Base-by-base conservation (phyloP, 1,140 invertebrate species). In the Reticulitermes speratus region DNA sequence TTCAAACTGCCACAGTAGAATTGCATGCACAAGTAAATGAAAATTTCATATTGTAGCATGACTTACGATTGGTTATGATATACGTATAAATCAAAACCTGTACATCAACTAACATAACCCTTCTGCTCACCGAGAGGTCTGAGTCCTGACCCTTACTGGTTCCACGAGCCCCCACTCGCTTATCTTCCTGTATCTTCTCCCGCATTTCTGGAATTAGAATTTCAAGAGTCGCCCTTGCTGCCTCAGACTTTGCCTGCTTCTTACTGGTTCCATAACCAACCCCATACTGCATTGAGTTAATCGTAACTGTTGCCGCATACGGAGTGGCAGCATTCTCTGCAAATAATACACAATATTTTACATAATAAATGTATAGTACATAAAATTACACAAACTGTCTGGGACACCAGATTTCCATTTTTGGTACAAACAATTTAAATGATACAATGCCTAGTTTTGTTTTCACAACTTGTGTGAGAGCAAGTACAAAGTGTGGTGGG, bases 141-240 rank as follows among this genome's bases (percentile, higher is more conserved):
- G 94, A 92, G 86, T 95, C 93, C 82, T 88, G 89, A 45, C 89
- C 88, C 88, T 92, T 91, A 86, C 91, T 90, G 44, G 92, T 90
- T 87, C 92, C 92, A 0, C 91, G 90, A 86, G 94, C 93, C 82
- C 93, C 92, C 25, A 65, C 85, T 85, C 91, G 89, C 59, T 88
- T 90, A 88, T 94, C 94, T 19, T 92, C 91, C 9, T 92, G 93
- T 87, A 95, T 95, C 89, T 95, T 95, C 86, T 96, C 95, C 87
- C 95, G 95, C 94, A 99, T 97, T 92, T 98, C 96, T 1, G 98
- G 98, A 88, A 99, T 98, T 48, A 99, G 92, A 90, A 99, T 97
- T 91, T 97, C 97, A 23, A 99, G 92, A 38, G 98, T 97, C 87
- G 95, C 95, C 86, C 95, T 94, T 0, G 97, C 97, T 85, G 98